Percentiles rank a stretch among this genome's conserved stretches.
Evolutionary conservation across 2,113 vertebrate species (phyloP).

Genomic region (Stegostoma tigrinum): DNA sequence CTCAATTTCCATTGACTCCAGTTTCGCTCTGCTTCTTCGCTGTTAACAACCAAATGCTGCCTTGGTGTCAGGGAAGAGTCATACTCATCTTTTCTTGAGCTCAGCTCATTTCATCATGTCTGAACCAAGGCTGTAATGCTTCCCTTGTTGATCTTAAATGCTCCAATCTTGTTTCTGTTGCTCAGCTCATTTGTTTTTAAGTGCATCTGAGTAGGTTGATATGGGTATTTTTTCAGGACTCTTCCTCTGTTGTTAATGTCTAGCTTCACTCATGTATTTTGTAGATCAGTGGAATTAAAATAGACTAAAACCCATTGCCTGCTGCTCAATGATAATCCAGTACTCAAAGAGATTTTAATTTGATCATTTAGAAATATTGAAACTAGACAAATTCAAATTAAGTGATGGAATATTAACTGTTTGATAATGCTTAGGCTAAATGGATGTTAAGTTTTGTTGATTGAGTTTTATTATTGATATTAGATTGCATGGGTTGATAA

Average conservation of each 20-base stretch:
- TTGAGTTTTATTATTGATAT: neutral
- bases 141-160: no score
- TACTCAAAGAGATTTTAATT: neutral
- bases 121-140: no score
- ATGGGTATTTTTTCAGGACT: neutral
- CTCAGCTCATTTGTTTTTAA: neutral
- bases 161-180: no score
- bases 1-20: no score
- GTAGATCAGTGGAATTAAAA: neutral
- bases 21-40: no score
- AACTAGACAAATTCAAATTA: neutral
- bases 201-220: neutral
- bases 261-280: neutral
- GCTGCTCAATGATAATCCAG: neutral
- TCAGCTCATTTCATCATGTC: no score
- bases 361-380: neutral
- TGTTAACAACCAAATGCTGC: no score
- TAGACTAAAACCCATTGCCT: neutral
- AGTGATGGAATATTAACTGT: neutral
- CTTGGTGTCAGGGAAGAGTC: no score
- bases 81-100: no score
- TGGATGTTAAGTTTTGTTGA: neutral
- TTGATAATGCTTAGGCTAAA: neutral
- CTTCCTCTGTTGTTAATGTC: neutral
- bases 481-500: neutral